Evolutionary conservation across 2,888 invertebrate species (phyloP).

Genomic region (Brenthis hecate): DNA sequence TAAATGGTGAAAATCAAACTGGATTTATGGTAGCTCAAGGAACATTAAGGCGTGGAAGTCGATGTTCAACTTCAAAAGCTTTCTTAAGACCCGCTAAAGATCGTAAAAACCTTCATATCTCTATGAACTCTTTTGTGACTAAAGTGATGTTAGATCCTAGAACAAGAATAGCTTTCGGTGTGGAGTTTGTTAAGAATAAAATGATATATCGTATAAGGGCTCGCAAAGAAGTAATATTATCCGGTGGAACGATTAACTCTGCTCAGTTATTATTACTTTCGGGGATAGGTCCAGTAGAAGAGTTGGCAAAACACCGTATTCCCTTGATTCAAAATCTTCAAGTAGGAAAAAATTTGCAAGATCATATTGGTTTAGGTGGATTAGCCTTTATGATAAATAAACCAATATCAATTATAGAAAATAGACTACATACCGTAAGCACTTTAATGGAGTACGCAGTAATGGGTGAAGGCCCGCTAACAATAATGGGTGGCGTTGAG

Average conservation of each 20-base stretch:
- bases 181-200: constrained; percentile 89
- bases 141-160: constrained; percentile 88
- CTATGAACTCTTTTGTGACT: constrained; percentile 91
- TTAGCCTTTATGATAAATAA: constrained; percentile 91
- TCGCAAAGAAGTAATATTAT: constrained; percentile 93
- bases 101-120: constrained; percentile 91
- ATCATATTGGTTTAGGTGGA: constrained; percentile 93
- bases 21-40: constrained; percentile 96
- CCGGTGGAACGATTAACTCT: constrained; percentile 95
- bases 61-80: constrained; percentile 94
- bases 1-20: constrained; percentile 92
- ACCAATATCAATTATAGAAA: constrained; percentile 90
- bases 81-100: constrained; percentile 91
- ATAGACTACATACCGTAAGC: constrained; percentile 89
- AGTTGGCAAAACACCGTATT: constrained; percentile 88
- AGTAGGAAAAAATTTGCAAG: constrained; percentile 94
- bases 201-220: constrained; percentile 88
- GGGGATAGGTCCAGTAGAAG: constrained; percentile 90
- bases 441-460: constrained; percentile 92
- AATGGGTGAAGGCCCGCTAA: constrained; percentile 91
- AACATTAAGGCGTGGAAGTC: constrained; percentile 88
- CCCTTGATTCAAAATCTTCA: constrained; percentile 90
- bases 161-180: constrained; percentile 90
- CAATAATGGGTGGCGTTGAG: constrained; percentile 94
- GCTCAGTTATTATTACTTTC: constrained; percentile 97